Base-by-base conservation (phyloP, 2,113 vertebrate genomes). In the Oncorhynchus keta region DNA sequence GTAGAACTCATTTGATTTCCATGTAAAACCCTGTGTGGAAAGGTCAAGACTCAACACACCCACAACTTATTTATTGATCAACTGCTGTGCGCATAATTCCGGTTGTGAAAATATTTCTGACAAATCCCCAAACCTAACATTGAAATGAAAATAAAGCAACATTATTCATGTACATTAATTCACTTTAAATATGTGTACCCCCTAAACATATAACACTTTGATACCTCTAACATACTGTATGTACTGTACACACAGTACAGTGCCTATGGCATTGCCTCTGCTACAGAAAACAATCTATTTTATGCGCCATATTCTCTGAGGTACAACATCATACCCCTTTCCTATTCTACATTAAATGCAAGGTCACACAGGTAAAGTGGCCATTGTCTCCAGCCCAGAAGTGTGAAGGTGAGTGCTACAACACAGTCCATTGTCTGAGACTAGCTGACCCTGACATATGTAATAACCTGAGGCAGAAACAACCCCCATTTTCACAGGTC, bases 401-500 rank as follows among this genome's bases (percentile, higher is more conserved):
- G 22, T 67, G 20, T 16, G 5, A 75, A 75, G 45, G 39, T 70
- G 39, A 75, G 39, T 30, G 7, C 55, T 32, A 59, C 6, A 20
- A 72, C 4, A 18, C 24, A 65, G 13, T 74, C 39, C 22, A 74
- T 39, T 35, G 35, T 35, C 59, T 24, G 5, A 22, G 18, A 66
- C 39, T 18, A 65, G n/a, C 64, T 32, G 73, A 75, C 64, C 73
- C 51, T 67, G 64, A 12, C 13, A 49, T 57, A 74, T 16, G 61
- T 18, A 64, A 24, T 48, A 49, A 16, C 61, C 24, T 49, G 8
- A 14, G 64, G 45, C 39, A 28, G 8, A 32, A 48, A 51, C 24
- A 67, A 45, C 7, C 13, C 55, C 28, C 30, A 57, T 61, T 73
- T 30, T 57, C 32, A 61, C 16, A 61, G 28, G 73, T 49, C 45